phyloP scores from a whole-genome alignment of 2,797 vertebrate genomes.

The Smutsia temminckii region DNA sequence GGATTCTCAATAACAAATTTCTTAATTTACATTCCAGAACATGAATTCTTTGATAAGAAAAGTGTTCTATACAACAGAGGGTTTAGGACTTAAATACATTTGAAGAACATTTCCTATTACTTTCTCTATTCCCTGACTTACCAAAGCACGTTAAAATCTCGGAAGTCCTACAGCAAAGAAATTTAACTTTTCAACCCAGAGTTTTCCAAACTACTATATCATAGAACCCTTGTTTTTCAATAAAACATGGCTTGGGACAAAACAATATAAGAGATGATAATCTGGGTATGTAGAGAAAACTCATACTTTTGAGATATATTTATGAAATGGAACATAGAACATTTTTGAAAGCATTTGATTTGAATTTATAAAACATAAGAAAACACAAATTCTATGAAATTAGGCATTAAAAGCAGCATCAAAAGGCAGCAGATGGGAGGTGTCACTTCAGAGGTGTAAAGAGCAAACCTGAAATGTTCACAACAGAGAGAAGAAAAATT shows the following conservation, averaged over 20 bases:
- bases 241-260: background rate
- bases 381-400: background rate
- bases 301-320: background rate
- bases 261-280: background rate
- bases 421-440: background rate
- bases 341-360: conserved; percentile 1
- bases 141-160: background rate
- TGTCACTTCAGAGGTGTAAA: background rate
- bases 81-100: background rate
- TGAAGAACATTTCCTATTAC: background rate
- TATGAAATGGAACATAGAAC: background rate
- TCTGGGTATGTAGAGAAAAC: background rate
- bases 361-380: background rate
- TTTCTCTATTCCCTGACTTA: background rate
- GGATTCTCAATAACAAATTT: background rate
- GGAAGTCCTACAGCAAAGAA: background rate
- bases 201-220: background rate
- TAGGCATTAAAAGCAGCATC: background rate
- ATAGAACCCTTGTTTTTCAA: background rate
- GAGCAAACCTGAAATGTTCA: background rate
- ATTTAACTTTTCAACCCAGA: background rate
- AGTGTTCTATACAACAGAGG: background rate
- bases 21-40: background rate
- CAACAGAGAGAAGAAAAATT: background rate
- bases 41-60: background rate